Percentiles rank a stretch among this genome's conserved stretches.
These are phyloP conservation scores for Dasyprocta punctata DNA, from an alignment of 2,113 vertebrate genomes.

Conservation along the genomic window DNA sequence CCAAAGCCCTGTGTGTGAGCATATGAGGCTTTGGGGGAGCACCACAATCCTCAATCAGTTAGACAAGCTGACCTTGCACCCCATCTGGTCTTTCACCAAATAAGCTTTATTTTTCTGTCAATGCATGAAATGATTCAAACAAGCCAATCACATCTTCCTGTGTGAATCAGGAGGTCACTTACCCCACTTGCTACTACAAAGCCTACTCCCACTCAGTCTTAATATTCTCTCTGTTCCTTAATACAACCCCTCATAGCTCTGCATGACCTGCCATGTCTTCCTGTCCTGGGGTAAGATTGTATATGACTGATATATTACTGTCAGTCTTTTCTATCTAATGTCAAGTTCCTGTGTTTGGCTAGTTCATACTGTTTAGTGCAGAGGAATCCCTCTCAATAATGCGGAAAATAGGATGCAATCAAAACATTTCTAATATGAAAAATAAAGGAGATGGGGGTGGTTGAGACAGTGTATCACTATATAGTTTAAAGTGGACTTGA, in stretches of 20 bases:
- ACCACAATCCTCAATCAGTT: background rate
- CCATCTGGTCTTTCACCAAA: background rate
- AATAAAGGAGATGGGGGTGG: background rate
- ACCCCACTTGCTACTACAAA: background rate
- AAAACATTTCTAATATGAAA: conserved; percentile 1
- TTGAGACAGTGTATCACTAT: background rate
- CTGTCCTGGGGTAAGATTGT: background rate
- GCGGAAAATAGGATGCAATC: background rate
- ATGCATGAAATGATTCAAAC: background rate
- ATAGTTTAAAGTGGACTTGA: background rate
- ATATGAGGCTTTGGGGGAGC: background rate
- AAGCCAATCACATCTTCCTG: background rate
- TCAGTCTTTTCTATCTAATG: background rate
- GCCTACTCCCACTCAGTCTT: background rate
- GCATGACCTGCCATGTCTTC: background rate
- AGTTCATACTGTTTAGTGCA: background rate
- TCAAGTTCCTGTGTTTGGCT: background rate
- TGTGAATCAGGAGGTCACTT: background rate
- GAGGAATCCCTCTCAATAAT: background rate
- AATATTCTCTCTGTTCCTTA: background rate
- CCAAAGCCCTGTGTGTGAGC: background rate
- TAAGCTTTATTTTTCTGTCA: background rate
- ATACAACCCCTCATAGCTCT: background rate
- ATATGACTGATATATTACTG: background rate
- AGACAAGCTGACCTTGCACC: background rate